These are phyloP conservation scores for Drosophila novamexicana DNA, from an alignment of 1,140 invertebrate species.

Conservation along the genomic window DNA sequence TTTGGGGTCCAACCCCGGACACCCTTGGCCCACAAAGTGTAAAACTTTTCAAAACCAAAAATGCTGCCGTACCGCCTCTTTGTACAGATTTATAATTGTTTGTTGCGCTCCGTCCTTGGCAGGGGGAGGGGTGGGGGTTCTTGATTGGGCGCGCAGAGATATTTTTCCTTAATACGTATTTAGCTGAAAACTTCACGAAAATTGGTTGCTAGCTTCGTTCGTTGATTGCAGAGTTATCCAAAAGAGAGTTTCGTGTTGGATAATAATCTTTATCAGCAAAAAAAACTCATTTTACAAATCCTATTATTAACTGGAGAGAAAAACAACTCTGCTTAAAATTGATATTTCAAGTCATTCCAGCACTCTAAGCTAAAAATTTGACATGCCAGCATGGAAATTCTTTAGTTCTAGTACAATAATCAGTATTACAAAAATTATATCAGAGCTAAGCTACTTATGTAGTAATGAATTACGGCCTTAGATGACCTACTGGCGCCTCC, in stretches of 20 bases:
- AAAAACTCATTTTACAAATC: neutral
- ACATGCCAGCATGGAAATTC: too few species aligned
- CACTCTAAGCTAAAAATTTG: too few species aligned
- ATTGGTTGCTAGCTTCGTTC: neutral
- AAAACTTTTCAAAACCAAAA: slow-evolving; percentile 35
- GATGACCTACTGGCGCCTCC: too few species aligned
- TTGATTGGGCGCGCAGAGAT: neutral
- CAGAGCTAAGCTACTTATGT: too few species aligned
- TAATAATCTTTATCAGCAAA: neutral
- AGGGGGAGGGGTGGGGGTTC: neutral
- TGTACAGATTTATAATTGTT: slow-evolving; percentile 55
- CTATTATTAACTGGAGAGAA: neutral
- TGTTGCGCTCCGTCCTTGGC: neutral
- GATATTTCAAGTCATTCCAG: too few species aligned
- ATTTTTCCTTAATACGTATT: slow-evolving; percentile 11
- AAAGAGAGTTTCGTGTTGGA: neutral
- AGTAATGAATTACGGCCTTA: too few species aligned
- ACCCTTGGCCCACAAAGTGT: slow-evolving; percentile 11
- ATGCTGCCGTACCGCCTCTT: slow-evolving; percentile 16
- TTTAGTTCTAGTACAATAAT: too few species aligned
- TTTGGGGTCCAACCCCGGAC: slow-evolving; percentile 15
- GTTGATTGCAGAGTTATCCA: neutral
- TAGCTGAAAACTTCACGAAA: neutral
- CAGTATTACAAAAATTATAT: too few species aligned
- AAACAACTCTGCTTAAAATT: too few species aligned